Evolutionary conservation across 1,140 invertebrate species (phyloP).

Genomic region (Pseudomyrmex gracilis): DNA sequence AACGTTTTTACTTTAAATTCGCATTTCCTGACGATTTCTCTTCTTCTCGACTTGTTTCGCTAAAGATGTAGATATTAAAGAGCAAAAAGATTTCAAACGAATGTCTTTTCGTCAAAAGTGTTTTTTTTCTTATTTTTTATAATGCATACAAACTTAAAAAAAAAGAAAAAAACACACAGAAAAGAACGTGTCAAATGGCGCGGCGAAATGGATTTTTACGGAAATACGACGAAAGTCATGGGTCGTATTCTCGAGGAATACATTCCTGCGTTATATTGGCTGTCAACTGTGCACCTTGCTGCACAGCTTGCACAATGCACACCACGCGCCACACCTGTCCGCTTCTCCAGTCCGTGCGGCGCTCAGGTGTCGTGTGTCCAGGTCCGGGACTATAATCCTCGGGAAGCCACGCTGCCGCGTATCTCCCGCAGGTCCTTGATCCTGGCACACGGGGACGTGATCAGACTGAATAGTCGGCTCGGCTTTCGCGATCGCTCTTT

Average conservation of each 20-base stretch:
- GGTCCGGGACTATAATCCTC: constrained; percentile 36
- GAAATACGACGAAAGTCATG: constrained; percentile 21
- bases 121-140: too few species aligned
- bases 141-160: too few species aligned
- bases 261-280: constrained; percentile 24
- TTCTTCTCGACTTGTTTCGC: too few species aligned
- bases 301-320: constrained; percentile 10
- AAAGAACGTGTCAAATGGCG: constrained; percentile 30
- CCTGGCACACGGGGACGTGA: constrained; percentile 38
- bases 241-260: constrained; percentile 40
- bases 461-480: constrained; percentile 25
- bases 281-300: constrained; percentile 23
- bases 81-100: too few species aligned
- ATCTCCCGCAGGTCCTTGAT: background rate
- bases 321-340: background rate
- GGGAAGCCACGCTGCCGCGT: background rate
- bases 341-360: background rate
- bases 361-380: constrained; percentile 48
- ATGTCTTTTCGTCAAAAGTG: too few species aligned
- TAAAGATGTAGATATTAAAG: too few species aligned
- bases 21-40: too few species aligned
- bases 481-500: constrained; percentile 29
- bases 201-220: constrained; percentile 21
- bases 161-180: background rate
- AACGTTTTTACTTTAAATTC: too few species aligned